Conservation (phyloP, 1,140 invertebrate genomes). For the Drosophila nasuta region DNA sequence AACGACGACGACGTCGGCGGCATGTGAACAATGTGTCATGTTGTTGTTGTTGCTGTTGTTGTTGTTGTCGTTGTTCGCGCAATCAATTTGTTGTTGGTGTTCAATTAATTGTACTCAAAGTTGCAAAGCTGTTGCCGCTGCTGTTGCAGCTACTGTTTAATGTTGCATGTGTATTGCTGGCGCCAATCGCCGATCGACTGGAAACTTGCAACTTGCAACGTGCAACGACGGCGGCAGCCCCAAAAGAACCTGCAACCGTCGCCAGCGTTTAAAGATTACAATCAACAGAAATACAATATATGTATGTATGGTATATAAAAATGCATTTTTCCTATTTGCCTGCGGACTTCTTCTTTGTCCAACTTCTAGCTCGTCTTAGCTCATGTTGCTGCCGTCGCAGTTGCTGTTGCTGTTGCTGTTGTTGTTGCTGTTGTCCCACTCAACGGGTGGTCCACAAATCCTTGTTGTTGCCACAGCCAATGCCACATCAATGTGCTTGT, state of each 20-base stretch:
- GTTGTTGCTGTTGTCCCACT: constrained; percentile 12
- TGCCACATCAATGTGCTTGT: constrained; percentile 25
- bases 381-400: constrained; percentile 9
- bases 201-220: too few species aligned
- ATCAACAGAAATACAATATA: constrained; percentile 73
- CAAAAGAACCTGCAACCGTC: constrained; percentile 29
- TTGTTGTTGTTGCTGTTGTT: constrained; percentile 55
- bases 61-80: constrained; percentile 67
- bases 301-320: constrained; percentile 30
- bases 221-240: constrained; percentile 47
- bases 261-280: constrained; percentile 54
- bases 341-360: constrained; percentile 30
- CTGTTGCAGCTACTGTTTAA: constrained; percentile 58
- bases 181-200: constrained; percentile 58
- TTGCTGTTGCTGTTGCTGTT: constrained; percentile 15
- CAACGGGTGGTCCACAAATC: constrained; percentile 64
- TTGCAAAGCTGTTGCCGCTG: constrained; percentile 52
- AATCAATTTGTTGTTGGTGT: constrained; percentile 83
- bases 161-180: constrained; percentile 31
- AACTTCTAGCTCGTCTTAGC: constrained; percentile 13
- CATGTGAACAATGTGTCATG: constrained; percentile 82
- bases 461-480: not conserved
- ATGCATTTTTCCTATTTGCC: constrained; percentile 71
- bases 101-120: constrained; percentile 79
- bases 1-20: constrained; percentile 53